Conservation (phyloP, 1,140 invertebrate genomes). For the Pachyrhynchus sulphureomaculatus region DNA sequence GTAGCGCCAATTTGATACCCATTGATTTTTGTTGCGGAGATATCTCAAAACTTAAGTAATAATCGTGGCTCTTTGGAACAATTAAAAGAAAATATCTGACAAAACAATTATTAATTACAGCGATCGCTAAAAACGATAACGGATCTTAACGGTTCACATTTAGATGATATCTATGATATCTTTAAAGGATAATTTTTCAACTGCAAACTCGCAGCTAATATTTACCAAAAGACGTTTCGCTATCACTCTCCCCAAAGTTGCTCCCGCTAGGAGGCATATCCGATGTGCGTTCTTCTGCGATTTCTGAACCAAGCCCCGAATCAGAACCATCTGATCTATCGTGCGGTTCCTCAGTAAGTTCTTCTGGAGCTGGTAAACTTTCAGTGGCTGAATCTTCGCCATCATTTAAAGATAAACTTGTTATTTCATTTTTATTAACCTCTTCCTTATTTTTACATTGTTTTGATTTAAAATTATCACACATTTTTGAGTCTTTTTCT, state of each 20-base stretch:
- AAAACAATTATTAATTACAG: no score
- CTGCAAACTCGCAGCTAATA: no score
- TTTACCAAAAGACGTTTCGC: conserved; percentile 55
- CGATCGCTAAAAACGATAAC: no score
- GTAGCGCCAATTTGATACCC: no score
- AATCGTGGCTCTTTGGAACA: no score
- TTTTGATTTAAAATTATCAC: conserved; percentile 20
- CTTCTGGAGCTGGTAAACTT: conserved; percentile 46
- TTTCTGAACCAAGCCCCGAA: conserved; percentile 64
- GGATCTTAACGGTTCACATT: no score
- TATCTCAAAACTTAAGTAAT: no score
- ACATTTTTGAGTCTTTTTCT: conserved; percentile 6
- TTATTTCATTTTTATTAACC: conserved; percentile 7
- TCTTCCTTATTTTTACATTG: neutral
- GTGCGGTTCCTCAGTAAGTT: conserved; percentile 46
- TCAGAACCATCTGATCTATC: conserved; percentile 76
- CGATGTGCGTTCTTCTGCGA: conserved; percentile 50
- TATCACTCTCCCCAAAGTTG: conserved; percentile 55
- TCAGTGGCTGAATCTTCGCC: conserved; percentile 51
- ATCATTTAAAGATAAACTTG: conserved; percentile 24
- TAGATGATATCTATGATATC: no score
- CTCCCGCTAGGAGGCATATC: conserved; percentile 49
- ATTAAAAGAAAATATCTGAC: no score
- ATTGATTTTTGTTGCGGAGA: no score
- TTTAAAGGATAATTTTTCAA: no score